Evolutionary conservation across 2,797 vertebrate species (phyloP).

Genomic region (Platalea minor): DNA sequence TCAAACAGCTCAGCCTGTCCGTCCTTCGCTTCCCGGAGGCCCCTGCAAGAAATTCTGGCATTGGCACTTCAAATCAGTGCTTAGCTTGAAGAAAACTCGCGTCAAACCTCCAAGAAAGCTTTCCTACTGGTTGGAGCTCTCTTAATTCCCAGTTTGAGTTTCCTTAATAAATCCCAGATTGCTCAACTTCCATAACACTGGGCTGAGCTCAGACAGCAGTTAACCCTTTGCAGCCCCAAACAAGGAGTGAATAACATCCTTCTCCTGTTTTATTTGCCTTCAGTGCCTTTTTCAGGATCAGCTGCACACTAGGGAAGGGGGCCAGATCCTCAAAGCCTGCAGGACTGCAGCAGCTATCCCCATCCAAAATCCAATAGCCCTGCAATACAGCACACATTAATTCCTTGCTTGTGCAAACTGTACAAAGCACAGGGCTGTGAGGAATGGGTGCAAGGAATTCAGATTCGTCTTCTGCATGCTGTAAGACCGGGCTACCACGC

Average conservation of each 20-base stretch:
- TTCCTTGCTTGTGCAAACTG: too few relatives aligned
- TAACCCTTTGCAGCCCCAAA: not conserved
- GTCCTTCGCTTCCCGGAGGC: not conserved
- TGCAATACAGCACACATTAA: too few relatives aligned
- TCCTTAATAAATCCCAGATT: slow-evolving; percentile 29
- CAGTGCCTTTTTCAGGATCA: not conserved
- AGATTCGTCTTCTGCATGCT: not conserved
- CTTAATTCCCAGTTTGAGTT: not conserved
- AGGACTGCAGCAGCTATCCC: not conserved
- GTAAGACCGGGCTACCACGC: not conserved
- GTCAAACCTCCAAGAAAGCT: not conserved
- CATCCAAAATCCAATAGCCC: not conserved
- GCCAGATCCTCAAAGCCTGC: not conserved
- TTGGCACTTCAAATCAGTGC: not conserved
- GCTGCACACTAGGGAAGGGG: not conserved
- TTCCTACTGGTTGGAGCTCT: not conserved
- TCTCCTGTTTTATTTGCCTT: not conserved
- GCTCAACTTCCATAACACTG: not conserved
- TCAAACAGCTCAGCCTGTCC: not conserved
- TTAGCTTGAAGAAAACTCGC: not conserved
- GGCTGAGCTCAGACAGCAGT: not conserved
- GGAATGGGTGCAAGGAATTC: not conserved
- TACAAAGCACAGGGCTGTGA: not conserved
- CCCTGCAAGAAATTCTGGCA: slow-evolving; percentile 8
- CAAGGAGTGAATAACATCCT: not conserved